Base-by-base conservation (phyloP, 1,140 invertebrate species). In the Lepidostoma basale region DNA sequence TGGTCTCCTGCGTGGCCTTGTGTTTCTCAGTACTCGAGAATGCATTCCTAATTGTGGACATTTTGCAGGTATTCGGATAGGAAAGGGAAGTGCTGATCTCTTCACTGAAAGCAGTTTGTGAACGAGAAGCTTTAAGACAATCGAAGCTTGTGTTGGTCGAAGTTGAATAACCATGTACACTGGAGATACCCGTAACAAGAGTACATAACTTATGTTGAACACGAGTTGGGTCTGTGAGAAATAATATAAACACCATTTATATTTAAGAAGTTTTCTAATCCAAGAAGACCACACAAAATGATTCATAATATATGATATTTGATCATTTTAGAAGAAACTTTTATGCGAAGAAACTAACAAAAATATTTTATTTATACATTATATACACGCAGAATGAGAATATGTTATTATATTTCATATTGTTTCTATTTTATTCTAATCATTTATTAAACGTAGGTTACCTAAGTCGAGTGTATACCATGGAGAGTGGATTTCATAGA, bases 391-490 rank as follows among this genome's bases (percentile, higher is more conserved):
- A 66, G 63, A 56, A 42, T 42, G 49, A 66, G 52, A 45, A 56
- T 49, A 47, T 66, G 47, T 66, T 56, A 56, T 63, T 63, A 69
- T 69, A 64, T 69, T 39, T 36, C 45, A 60, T 60, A 49, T 68
- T 62, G 42, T 68, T 65, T 65, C 20, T 62, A 44, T 62, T 54
- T 62, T 62, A 62, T 62, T 40, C 40, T 64, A 49, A 64, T 52
- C 62, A 60, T 67, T 60, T 66, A 47, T 52, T 42, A 30, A 65
- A 62, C 20, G 49, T 68, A 63, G 42, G 36, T 65, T 68, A 68
- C 62, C 40, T 68, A 62, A 66, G 67, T 62, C 67, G 65, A 67
- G 52, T 67, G 70, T 72, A 72, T 72, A 72, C 70, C 62, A 66
- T 59, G 60, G 58, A 28, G 45, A 9, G 45, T 20, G 28, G 45